Percentiles rank a stretch among this genome's conserved stretches.
Evolutionary conservation across 2,888 invertebrate species (phyloP).

Genomic region (Andrena chrysosceles): DNA sequence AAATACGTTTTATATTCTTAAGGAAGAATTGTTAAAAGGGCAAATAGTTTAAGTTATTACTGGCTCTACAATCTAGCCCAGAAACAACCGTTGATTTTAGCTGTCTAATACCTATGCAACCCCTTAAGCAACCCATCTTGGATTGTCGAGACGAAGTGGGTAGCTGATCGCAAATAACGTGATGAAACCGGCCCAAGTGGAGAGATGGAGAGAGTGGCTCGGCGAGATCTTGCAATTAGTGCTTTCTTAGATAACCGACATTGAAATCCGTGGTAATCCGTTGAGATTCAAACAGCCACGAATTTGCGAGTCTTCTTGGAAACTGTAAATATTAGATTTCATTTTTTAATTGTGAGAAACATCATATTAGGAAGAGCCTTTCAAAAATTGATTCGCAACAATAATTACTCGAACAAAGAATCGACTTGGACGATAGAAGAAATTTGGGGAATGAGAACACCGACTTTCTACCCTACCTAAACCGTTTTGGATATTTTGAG

Average conservation of each 20-base stretch:
- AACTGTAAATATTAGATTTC: neutral
- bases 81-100: too few species aligned
- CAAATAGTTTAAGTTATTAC: too few species aligned
- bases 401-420: too few species aligned
- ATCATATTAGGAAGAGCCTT: neutral
- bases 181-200: constrained; percentile 44
- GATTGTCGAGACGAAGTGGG: constrained; percentile 45
- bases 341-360: neutral
- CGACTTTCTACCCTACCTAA: too few species aligned
- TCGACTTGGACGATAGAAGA: too few species aligned
- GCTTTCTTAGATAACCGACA: constrained; percentile 48
- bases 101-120: too few species aligned
- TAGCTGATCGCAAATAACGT: constrained; percentile 57
- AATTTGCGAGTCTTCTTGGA: neutral
- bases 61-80: too few species aligned
- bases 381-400: neutral
- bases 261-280: constrained; percentile 29
- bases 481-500: too few species aligned
- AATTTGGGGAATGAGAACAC: too few species aligned
- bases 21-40: too few species aligned
- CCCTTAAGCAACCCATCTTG: constrained; percentile 24
- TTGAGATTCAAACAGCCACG: neutral
- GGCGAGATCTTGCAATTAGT: constrained; percentile 18
- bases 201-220: constrained; percentile 17
- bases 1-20: too few species aligned